phyloP scores from a whole-genome alignment of 2,113 vertebrate genomes.

The Beaufortia kweichowensis region DNA sequence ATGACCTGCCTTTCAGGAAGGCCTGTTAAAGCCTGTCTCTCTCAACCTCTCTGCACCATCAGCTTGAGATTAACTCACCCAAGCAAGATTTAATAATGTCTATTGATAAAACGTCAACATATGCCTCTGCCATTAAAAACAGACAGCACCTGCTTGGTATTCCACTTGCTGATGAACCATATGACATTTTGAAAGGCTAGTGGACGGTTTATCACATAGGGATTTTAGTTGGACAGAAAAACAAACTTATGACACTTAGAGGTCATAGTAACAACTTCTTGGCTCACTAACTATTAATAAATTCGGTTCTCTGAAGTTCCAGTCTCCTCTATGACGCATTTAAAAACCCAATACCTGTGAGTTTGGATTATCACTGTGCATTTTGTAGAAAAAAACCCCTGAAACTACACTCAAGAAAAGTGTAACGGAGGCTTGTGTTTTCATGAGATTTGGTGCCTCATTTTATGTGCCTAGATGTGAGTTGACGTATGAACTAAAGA shows the following conservation, averaged over 20 bases:
- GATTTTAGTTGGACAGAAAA: constrained; percentile 29
- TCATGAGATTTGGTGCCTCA: not conserved
- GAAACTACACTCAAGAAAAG: not conserved
- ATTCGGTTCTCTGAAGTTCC: not conserved
- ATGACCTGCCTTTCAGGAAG: constrained; percentile 92
- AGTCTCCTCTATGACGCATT: not conserved
- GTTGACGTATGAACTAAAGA: not conserved
- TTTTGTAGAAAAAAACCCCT: not conserved
- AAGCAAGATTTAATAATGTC: constrained; percentile 82
- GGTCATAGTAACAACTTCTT: constrained; percentile 47
- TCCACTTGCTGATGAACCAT: constrained; percentile 48
- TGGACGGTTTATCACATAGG: constrained; percentile 49
- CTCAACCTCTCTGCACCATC: constrained; percentile 60
- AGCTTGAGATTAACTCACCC: constrained; percentile 77
- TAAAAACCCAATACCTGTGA: constrained; percentile 6
- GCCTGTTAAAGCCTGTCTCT: constrained; percentile 70
- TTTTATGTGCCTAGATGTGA: not conserved
- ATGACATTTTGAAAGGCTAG: constrained; percentile 55
- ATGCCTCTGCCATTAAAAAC: constrained; percentile 75
- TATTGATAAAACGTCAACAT: constrained; percentile 85
- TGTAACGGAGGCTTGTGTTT: not conserved
- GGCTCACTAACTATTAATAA: constrained; percentile 14
- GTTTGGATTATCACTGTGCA: not conserved
- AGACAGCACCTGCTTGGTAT: constrained; percentile 51
- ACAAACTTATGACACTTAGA: constrained; percentile 47